Conservation (phyloP, 2,113 vertebrate species). For the Psophia crepitans region DNA sequence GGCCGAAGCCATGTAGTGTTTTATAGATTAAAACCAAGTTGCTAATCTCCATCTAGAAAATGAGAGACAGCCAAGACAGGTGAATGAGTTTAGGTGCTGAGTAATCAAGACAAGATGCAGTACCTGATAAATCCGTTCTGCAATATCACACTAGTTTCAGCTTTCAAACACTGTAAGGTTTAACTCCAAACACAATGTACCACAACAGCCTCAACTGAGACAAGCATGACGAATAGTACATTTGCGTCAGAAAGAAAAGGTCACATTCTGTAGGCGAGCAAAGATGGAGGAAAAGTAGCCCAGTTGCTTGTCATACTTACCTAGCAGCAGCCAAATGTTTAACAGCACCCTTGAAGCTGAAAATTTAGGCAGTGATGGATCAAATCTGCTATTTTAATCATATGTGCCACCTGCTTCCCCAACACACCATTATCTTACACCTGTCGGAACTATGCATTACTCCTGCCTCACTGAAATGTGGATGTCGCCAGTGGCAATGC, state of each 20-base stretch:
- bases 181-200: not conserved
- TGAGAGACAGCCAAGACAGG: not conserved
- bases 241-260: constrained; percentile 24
- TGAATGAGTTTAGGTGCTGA: constrained; percentile 24
- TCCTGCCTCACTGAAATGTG: not conserved
- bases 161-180: not conserved
- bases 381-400: not conserved
- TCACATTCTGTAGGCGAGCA: not conserved
- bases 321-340: not conserved
- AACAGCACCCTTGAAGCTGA: constrained; percentile 8
- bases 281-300: not conserved
- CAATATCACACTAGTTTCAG: not conserved
- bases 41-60: not conserved
- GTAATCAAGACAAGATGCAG: constrained; percentile 7
- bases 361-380: constrained; percentile 22
- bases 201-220: not conserved
- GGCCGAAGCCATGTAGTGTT: not conserved
- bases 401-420: not conserved
- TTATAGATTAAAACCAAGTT: constrained; percentile 1
- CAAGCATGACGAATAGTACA: not conserved
- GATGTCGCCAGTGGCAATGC: not conserved
- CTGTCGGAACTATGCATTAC: not conserved
- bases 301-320: not conserved
- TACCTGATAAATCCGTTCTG: not conserved
- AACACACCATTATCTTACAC: not conserved